A percentile compares a stretch with the other conserved stretches of the same genome.
Evolutionary conservation across 2,797 vertebrate species (phyloP).

Genomic region (Syngnathus acus): DNA sequence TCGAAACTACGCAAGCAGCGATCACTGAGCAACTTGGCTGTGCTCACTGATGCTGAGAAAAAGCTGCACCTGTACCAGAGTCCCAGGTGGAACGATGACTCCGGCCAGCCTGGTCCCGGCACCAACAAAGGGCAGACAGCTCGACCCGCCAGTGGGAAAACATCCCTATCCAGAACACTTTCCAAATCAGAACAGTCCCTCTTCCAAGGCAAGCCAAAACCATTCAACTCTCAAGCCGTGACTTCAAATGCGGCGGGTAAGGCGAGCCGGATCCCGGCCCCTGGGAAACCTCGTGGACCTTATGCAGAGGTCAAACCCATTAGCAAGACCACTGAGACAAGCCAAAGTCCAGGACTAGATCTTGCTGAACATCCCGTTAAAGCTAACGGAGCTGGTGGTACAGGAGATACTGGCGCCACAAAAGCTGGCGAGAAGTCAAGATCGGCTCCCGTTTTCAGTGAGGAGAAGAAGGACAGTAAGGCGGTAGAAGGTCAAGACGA

Average conservation of each 20-base stretch:
- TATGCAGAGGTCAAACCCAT: conserved; percentile 93
- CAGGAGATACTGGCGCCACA: conserved; percentile 41
- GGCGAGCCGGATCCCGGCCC: conserved; percentile 79
- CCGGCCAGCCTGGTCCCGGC: conserved; percentile 65
- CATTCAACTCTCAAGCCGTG: conserved; percentile 65
- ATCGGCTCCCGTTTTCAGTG: conserved; percentile 36
- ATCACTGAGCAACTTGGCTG: conserved; percentile 86
- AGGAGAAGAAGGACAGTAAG: conserved; percentile 65
- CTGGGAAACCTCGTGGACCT: conserved; percentile 78
- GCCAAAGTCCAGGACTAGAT: conserved; percentile 39
- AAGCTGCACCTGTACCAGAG: conserved; percentile 88
- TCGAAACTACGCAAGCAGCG: conserved; percentile 86
- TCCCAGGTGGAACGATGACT: conserved; percentile 83
- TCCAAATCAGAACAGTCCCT: conserved; percentile 93
- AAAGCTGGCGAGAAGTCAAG: conserved; percentile 47
- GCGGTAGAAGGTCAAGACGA: conserved; percentile 74
- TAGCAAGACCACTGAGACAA: conserved; percentile 78
- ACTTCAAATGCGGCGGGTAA: conserved; percentile 68
- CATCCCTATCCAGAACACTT: conserved; percentile 77
- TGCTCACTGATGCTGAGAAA: conserved; percentile 90
- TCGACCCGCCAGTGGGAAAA: conserved; percentile 53
- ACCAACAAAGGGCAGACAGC: conserved; percentile 58
- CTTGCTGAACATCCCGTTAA: conserved; percentile 49
- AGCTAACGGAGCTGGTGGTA: conserved; percentile 49
- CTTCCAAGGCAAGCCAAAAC: conserved; percentile 77